Evolutionary conservation across 2,888 invertebrate genomes (phyloP), one percentile per base, ranked within the genome.

Genomic region (Stenolophus ochropezus): DNA sequence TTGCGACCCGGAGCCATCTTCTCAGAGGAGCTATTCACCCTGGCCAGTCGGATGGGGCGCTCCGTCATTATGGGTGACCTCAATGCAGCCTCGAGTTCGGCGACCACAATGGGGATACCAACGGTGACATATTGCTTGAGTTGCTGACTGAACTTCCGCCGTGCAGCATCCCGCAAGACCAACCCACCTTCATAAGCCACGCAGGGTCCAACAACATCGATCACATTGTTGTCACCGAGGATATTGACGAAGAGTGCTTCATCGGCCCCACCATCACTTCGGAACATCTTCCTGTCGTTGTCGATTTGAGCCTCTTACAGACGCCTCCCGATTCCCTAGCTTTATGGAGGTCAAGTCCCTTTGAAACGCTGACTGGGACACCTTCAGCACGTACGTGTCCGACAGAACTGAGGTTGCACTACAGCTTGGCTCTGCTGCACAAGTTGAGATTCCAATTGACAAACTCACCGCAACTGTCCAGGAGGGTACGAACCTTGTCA

Each of bases 251-350:
- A 0, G 42, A 47, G 4, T 18, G 73, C 18, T 27, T n/a, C 14
- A 79, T 82, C 14, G 82, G 82, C 11, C 77, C 79, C 8, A 78
- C 82, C 0, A 21, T 82, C n/a, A 79, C 82, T 1, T 82, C 82
- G 0, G 82, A 79, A 16, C 82, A 82, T 16, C 16, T 82, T n/a
- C 79, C 82, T 1, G 42, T 65, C 14, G 16, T 65, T 2, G 27
- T 65, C 1, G 16, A 65, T 16, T 14, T 1, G 6, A 25, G 25
- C 27, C 65, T 56, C 4, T 4, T 56, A 0, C 16, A 56, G 20
- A 2, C 16, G 4, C 56, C 21, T 2, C 20, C 4, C 8, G 56
- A 0, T n/a, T n/a, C n/a, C 4, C 56, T 0, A 4, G 16, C 0
- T 56, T 20, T 8, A 56, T 20, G 20, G 2, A 1, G 0, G 20